phyloP scores from a whole-genome alignment of 37 sponge, comb jelly and placozoan genomes.

The Cliona cf. orientalis region DNA sequence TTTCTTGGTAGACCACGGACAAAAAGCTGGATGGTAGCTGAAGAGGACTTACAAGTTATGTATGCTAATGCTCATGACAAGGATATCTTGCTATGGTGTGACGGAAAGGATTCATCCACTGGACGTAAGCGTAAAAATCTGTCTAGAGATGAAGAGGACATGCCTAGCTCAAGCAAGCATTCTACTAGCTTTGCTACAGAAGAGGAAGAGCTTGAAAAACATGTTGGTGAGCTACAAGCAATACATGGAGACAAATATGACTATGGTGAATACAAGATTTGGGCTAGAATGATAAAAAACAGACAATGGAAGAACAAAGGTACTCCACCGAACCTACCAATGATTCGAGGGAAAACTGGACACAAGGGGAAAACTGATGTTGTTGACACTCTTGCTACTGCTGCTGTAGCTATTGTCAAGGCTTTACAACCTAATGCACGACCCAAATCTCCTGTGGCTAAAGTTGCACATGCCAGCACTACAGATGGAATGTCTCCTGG shows the following conservation, averaged over 20 bases:
- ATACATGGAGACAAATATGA: conserved; percentile 17
- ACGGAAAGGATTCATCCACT: not conserved
- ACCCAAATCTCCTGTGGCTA: not conserved
- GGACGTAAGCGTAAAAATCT: not conserved
- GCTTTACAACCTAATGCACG: not conserved
- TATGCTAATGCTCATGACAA: not conserved
- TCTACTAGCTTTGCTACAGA: not conserved
- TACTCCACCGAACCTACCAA: too few relatives aligned
- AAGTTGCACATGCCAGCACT: not conserved
- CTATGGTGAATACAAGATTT: too few relatives aligned
- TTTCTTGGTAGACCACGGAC: conserved; percentile 3
- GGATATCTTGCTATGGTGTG: conserved; percentile 7
- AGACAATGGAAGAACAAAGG: too few relatives aligned
- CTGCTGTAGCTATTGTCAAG: conserved; percentile 22
- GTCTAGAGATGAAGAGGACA: not conserved
- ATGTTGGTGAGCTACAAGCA: not conserved
- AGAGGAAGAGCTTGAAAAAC: conserved; percentile 22
- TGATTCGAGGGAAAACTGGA: not conserved
- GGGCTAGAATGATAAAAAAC: too few relatives aligned
- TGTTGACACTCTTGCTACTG: not conserved
- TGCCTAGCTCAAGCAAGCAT: not conserved
- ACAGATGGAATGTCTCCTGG: conserved; percentile 19
- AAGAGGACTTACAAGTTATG: conserved; percentile 20
- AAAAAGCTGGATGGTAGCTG: conserved; percentile 21
- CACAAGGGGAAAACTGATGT: not conserved